phyloP scores from a whole-genome alignment of 2,888 invertebrate species.

The Entomobrya multifasciata region DNA sequence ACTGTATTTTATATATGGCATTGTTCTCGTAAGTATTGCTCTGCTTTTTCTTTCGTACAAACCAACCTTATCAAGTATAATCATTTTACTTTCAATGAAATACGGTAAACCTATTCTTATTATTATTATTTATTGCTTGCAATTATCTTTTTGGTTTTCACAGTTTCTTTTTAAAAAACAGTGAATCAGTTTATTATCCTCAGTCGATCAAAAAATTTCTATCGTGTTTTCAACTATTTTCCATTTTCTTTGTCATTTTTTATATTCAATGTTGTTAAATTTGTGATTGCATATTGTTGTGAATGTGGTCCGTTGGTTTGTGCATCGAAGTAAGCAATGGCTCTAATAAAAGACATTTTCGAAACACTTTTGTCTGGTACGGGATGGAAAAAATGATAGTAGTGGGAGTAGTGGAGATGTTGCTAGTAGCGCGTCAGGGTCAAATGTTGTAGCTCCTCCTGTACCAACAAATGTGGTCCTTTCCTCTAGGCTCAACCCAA shows the following conservation, averaged over 20 bases:
- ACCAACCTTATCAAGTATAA: conserved; percentile 55
- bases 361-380: conserved; percentile 68
- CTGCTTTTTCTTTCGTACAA: conserved; percentile 69
- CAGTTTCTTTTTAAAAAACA: background rate
- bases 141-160: background rate
- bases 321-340: conserved; percentile 57
- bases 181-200: background rate
- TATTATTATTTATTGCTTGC: conserved; percentile 25
- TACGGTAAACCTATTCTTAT: background rate
- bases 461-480: conserved; percentile 81
- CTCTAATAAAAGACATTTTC: conserved; percentile 47
- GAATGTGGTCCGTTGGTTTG: conserved; percentile 66
- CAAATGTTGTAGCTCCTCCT: conserved; percentile 68
- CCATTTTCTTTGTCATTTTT: background rate
- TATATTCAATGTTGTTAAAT: background rate
- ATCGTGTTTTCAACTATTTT: background rate
- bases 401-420: conserved; percentile 57
- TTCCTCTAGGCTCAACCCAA: conserved; percentile 88
- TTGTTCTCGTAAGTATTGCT: conserved; percentile 32
- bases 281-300: background rate
- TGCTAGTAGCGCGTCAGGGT: conserved; percentile 62
- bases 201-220: background rate
- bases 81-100: conserved; percentile 20
- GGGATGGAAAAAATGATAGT: conserved; percentile 59
- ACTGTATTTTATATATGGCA: background rate